Base-by-base conservation (phyloP, 2,888 invertebrate species). In the Oxyteleia sp. region DNA sequence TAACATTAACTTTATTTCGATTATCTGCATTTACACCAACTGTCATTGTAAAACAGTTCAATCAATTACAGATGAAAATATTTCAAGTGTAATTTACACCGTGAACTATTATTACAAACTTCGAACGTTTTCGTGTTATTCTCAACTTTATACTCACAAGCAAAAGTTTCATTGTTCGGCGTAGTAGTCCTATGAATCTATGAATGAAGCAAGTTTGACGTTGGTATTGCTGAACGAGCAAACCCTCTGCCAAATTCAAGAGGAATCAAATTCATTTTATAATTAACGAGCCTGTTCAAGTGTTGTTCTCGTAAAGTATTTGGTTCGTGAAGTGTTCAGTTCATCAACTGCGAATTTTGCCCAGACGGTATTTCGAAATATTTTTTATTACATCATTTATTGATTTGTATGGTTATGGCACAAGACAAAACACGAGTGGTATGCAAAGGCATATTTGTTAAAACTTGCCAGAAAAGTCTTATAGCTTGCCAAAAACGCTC, bases 131-230 rank as follows among this genome's bases (percentile, higher is more conserved):
- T 63, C 55, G n/a, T 57, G 63, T 78, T 78, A 78, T 69, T 61
- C 29, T 29, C 43, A 63, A 78, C 78, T 78, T 78, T 53, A 20
- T 43, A 16, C 41, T 53, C 51, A 43, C 53, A 69, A 69, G 53
- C 38, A 16, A 59, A 76, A 76, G 69, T 75, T 69, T 57, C 45
- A 45, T 45, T 75, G 55, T 59, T 53, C 69, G 16, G 1, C 35
- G 38, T 47, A 51, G 47, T 47, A 43, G 47, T 53, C 51, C 69
- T 63, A 47, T 71, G 57, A 63, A 71, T 55, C 51, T 64, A 71
- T 71, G 63, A 79, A 79, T 71, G 63, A 79, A 63, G 49, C 29
- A 64, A 79, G 35, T 63, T 69, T 47, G 47, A 47, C 63, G 51
- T 55, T 47, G 63, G 47, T 53, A 47, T 47, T 43, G 63, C 66